phyloP scores from a whole-genome alignment of 2,113 vertebrate genomes.

The Coracopsis vasa region DNA sequence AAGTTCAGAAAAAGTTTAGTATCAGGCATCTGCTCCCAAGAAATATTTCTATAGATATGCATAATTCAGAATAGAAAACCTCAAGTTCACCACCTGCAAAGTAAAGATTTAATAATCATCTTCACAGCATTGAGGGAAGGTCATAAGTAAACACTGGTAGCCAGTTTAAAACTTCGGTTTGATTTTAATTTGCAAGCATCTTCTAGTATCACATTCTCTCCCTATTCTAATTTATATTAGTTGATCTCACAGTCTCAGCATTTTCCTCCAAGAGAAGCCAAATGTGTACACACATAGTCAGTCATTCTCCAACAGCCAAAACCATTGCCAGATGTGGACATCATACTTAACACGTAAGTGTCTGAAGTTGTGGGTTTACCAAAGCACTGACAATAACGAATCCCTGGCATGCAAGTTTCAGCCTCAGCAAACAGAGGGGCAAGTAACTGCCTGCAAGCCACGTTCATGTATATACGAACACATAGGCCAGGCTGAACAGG shows the following conservation, averaged over 20 bases:
- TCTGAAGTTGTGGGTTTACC: fast-evolving
- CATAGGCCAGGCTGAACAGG: neutral
- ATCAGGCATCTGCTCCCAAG: neutral
- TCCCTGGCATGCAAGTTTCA: fast-evolving
- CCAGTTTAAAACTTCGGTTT: neutral
- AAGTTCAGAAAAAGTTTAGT: neutral
- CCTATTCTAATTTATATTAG: too few relatives aligned
- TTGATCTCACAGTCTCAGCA: fast-evolving
- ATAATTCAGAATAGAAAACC: neutral
- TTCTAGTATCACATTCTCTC: fast-evolving
- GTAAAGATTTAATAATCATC: neutral
- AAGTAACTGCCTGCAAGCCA: neutral
- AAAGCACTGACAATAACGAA: fast-evolving
- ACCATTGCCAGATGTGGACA: neutral
- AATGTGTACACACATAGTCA: fast-evolving
- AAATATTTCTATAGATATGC: neutral
- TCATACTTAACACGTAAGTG: fast-evolving
- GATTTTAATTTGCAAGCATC: neutral
- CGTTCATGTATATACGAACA: neutral
- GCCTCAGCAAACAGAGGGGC: neutral
- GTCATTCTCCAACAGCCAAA: neutral
- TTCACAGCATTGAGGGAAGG: neutral
- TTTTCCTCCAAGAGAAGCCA: neutral
- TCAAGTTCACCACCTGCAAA: neutral
- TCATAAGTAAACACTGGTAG: fast-evolving